These are phyloP conservation scores for Lampris incognitus DNA, from an alignment of 2,113 vertebrate species.

Conservation along the genomic window DNA sequence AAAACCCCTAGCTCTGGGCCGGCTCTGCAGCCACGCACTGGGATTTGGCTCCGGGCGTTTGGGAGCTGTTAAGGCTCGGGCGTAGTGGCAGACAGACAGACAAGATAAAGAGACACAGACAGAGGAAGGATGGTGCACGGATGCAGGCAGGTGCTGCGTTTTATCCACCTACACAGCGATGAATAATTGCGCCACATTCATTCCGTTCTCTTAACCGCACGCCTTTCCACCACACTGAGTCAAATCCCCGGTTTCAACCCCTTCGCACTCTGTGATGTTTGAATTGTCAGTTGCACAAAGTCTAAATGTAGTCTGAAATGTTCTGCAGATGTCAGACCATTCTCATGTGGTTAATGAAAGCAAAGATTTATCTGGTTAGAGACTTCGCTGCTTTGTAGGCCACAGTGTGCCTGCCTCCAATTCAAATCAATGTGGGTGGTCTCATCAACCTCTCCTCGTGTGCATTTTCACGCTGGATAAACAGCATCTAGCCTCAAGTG, in stretches of 20 bases:
- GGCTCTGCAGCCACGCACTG: conserved; percentile 24
- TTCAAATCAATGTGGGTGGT: conserved; percentile 69
- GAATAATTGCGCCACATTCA: conserved; percentile 62
- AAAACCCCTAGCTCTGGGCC: conserved; percentile 3
- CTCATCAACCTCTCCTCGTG: conserved; percentile 45
- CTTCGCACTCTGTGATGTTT: conserved; percentile 74
- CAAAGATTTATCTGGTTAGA: conserved; percentile 73
- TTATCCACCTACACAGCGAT: conserved; percentile 48
- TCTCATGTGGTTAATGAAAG: conserved; percentile 79
- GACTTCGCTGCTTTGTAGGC: conserved; percentile 58
- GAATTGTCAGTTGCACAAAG: conserved; percentile 57
- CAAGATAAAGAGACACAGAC: not conserved
- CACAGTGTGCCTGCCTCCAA: conserved; percentile 49
- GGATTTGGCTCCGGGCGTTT: conserved; percentile 4
- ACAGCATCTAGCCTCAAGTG: conserved; percentile 46
- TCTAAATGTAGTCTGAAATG: conserved; percentile 69
- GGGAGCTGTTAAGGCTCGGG: not conserved
- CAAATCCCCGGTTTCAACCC: conserved; percentile 79
- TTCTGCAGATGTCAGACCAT: conserved; percentile 79
- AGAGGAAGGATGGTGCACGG: conserved; percentile 14
- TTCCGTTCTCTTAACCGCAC: conserved; percentile 66
- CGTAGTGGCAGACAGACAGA: conserved; percentile 10
- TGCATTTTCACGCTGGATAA: conserved; percentile 59
- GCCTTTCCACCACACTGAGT: conserved; percentile 73
- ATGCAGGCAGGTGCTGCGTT: conserved; percentile 65